These are phyloP conservation scores for Notocelia uddmanniana DNA, from an alignment of 2,888 invertebrate species.

Conservation along the genomic window DNA sequence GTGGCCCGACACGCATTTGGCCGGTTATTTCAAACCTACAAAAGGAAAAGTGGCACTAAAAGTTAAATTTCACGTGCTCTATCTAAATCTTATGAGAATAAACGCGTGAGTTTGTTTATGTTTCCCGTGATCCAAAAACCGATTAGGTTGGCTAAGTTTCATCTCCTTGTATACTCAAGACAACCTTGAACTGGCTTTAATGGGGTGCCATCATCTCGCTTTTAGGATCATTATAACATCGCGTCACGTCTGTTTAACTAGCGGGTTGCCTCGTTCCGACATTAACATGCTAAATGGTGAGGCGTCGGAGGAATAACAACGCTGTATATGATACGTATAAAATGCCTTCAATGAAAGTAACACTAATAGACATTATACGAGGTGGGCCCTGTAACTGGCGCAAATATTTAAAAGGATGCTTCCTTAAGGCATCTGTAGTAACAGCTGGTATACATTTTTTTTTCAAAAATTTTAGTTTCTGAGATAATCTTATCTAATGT, in stretches of 20 bases:
- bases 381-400: no score
- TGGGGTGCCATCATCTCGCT: background rate
- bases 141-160: background rate
- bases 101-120: no score
- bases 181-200: constrained; percentile 12
- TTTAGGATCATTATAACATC: constrained; percentile 7
- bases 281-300: constrained; percentile 18
- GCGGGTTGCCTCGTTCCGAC: background rate
- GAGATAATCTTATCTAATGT: no score
- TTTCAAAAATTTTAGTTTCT: no score
- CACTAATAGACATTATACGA: background rate
- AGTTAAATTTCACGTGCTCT: no score
- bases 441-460: no score
- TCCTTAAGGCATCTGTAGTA: no score
- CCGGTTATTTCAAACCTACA: no score
- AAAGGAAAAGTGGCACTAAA: no score
- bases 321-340: background rate
- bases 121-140: background rate
- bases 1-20: no score
- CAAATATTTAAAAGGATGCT: no score
- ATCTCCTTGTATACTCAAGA: background rate
- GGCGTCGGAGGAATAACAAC: constrained; percentile 6
- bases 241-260: constrained; percentile 15
- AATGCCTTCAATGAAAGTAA: background rate
- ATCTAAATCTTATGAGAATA: no score